These are phyloP conservation scores for Bagarius yarrelli DNA, from an alignment of 2,113 vertebrate genomes.

Conservation along the genomic window DNA sequence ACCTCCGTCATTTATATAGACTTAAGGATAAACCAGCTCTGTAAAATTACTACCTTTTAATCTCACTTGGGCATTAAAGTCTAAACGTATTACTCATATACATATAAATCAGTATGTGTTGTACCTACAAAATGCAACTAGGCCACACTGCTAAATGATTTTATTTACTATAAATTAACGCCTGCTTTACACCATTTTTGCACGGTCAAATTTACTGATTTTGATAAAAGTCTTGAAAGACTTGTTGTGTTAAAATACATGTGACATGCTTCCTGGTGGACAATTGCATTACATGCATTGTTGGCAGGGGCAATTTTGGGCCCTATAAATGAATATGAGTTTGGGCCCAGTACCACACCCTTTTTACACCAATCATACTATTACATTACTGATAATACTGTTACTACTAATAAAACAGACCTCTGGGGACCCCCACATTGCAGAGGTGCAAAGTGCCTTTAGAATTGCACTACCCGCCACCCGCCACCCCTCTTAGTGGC, in stretches of 20 bases:
- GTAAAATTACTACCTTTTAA: background rate
- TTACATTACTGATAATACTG: too few species aligned
- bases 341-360: too few species aligned
- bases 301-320: too few species aligned
- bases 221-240: background rate
- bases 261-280: background rate
- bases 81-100: background rate
- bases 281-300: background rate
- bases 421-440: too few species aligned
- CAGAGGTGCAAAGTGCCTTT: too few species aligned
- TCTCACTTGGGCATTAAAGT: background rate
- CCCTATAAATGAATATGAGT: too few species aligned
- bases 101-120: background rate
- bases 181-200: background rate
- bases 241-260: background rate
- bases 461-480: too few species aligned
- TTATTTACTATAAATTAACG: background rate
- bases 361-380: too few species aligned
- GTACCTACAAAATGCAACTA: background rate
- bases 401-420: too few species aligned
- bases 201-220: background rate
- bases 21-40: background rate
- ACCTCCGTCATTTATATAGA: background rate
- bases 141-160: background rate
- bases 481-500: too few species aligned